Percentiles rank a stretch among this genome's conserved stretches.
These are phyloP conservation scores for Parapsyche elsis DNA, from an alignment of 1,140 invertebrate genomes.

Conservation along the genomic window DNA sequence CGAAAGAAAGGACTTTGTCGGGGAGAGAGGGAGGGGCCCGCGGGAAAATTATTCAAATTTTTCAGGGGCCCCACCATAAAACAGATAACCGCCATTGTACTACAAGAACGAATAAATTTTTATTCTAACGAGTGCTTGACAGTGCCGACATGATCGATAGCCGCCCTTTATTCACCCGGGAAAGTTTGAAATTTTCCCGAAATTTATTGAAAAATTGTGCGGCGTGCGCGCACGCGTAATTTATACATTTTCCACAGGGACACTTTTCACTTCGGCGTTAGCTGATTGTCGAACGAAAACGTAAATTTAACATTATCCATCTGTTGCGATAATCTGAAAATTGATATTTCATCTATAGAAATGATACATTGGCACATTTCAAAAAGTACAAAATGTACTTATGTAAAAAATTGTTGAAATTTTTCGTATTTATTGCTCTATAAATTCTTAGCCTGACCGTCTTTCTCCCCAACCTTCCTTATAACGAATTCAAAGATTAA, in stretches of 20 bases:
- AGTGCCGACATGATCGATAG: constrained; percentile 28
- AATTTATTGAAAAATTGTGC: background rate
- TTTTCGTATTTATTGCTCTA: no score
- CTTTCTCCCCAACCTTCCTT: no score
- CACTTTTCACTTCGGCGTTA: background rate
- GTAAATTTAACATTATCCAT: background rate
- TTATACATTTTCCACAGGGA: background rate
- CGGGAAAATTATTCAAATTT: constrained; percentile 23
- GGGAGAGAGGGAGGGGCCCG: background rate
- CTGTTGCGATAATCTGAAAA: background rate
- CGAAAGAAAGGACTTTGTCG: background rate
- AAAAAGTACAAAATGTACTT: no score
- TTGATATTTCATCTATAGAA: no score
- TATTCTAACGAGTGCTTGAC: constrained; percentile 27
- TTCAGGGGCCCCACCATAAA: background rate
- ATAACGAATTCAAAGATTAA: no score
- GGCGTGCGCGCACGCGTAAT: background rate
- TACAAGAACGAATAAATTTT: constrained; percentile 30
- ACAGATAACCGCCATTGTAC: constrained; percentile 30
- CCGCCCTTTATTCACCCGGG: background rate
- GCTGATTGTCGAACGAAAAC: background rate
- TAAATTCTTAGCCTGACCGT: no score
- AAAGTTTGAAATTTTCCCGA: background rate
- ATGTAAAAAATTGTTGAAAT: no score
- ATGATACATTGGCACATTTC: no score